Conservation (phyloP, 2,888 invertebrate genomes). For the Luperina nickerlii region DNA sequence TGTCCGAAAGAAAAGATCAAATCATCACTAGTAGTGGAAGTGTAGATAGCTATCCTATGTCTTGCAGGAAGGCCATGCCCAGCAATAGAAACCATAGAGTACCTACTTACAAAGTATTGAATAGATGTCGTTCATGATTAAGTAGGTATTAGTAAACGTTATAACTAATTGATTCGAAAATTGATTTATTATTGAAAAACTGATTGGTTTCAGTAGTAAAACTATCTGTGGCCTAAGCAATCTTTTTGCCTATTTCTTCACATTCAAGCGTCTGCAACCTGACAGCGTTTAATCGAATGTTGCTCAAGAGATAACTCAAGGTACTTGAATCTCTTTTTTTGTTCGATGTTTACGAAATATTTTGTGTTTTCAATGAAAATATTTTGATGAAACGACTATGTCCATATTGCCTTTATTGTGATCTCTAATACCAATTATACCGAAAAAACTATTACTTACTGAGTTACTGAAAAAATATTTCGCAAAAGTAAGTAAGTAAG, state of each 20-base stretch:
- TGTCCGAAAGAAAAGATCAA: background rate
- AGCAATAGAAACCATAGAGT: background rate
- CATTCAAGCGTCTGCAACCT: conserved; percentile 70
- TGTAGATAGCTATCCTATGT: background rate
- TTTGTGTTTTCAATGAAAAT: conserved; percentile 41
- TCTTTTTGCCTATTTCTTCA: conserved; percentile 70
- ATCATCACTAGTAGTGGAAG: background rate
- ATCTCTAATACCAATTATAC: conserved; percentile 28
- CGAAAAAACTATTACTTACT: background rate
- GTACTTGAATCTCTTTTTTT: conserved; percentile 61
- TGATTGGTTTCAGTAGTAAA: conserved; percentile 56
- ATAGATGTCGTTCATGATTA: background rate
- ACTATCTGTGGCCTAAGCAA: conserved; percentile 33
- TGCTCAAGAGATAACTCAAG: conserved; percentile 68
- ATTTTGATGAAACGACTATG: conserved; percentile 41
- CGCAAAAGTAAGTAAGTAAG: background rate
- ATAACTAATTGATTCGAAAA: conserved; percentile 54
- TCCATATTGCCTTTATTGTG: conserved; percentile 19
- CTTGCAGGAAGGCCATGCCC: background rate
- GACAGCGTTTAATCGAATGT: conserved; percentile 72
- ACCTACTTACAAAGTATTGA: background rate
- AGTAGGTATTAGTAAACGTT: background rate
- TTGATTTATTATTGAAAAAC: conserved; percentile 49
- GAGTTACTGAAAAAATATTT: conserved; percentile 6
- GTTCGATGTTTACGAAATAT: conserved; percentile 52